Conservation (phyloP, 2,797 vertebrate species). For the Micrastur ruficollis region DNA sequence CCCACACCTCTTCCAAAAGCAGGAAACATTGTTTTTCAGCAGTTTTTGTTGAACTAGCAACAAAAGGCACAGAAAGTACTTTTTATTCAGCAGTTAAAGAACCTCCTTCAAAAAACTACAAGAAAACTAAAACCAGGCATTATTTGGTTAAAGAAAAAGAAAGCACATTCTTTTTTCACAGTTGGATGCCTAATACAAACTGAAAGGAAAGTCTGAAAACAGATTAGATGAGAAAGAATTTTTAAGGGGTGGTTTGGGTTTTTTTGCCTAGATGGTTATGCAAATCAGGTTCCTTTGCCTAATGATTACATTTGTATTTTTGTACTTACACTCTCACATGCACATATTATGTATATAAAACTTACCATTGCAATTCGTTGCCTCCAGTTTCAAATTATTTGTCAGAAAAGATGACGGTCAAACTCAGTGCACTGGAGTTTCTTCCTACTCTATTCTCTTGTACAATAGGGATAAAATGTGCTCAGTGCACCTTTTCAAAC, state of each 20-base stretch:
- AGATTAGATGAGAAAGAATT: neutral
- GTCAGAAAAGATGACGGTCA: conserved; percentile 13
- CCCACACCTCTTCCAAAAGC: neutral
- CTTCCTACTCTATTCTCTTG: neutral
- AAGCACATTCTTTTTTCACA: neutral
- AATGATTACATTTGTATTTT: neutral
- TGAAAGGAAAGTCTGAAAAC: neutral
- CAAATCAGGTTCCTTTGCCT: neutral
- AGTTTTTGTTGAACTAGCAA: neutral
- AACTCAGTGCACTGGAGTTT: neutral
- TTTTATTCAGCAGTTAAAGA: neutral
- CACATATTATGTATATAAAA: neutral
- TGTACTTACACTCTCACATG: neutral
- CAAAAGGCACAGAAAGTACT: neutral
- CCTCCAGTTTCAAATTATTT: neutral
- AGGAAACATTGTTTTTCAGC: neutral
- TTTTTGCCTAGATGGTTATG: neutral
- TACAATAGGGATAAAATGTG: neutral
- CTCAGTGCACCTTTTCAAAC: neutral
- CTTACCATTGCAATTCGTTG: neutral
- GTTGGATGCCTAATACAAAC: neutral
- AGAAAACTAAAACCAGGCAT: neutral
- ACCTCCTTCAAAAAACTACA: neutral
- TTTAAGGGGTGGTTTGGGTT: neutral
- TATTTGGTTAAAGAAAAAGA: neutral